Conservation (phyloP, 2,888 invertebrate genomes). For the Metallyticus violacea region DNA sequence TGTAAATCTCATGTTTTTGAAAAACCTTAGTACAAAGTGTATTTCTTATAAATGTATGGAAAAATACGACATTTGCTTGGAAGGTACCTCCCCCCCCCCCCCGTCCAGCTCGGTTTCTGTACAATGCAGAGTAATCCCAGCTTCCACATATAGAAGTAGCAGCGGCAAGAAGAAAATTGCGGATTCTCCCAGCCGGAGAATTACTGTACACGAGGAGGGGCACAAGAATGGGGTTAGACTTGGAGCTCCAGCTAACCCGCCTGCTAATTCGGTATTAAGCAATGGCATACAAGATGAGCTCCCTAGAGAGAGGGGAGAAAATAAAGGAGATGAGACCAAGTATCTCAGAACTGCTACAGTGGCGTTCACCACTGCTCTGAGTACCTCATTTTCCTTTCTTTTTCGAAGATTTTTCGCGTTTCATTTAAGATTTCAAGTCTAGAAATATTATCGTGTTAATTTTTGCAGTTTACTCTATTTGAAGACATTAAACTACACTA, state of each 20-base stretch:
- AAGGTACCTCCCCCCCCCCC: too few relatives aligned
- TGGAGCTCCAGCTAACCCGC: not conserved
- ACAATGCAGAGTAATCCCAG: not conserved
- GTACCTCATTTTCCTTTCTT: too few relatives aligned
- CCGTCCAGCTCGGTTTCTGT: not conserved
- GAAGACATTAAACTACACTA: too few relatives aligned
- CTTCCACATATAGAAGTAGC: not conserved
- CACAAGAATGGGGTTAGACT: not conserved
- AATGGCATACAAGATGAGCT: constrained; percentile 2
- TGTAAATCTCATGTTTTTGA: too few relatives aligned
- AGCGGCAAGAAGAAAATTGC: not conserved
- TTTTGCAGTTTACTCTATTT: too few relatives aligned
- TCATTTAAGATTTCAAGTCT: too few relatives aligned
- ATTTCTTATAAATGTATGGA: too few relatives aligned
- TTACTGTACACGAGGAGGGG: not conserved
- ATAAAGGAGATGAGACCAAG: not conserved
- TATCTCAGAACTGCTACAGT: not conserved
- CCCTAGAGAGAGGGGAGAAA: not conserved
- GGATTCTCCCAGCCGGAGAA: not conserved
- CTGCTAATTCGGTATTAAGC: constrained; percentile 4
- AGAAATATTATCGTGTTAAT: too few relatives aligned
- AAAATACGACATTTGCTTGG: too few relatives aligned
- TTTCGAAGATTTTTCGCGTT: too few relatives aligned
- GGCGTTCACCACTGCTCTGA: not conserved
- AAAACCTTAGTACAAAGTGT: too few relatives aligned